Conservation (phyloP, 2,113 vertebrate species). For the Rhadina sibilatrix region DNA sequence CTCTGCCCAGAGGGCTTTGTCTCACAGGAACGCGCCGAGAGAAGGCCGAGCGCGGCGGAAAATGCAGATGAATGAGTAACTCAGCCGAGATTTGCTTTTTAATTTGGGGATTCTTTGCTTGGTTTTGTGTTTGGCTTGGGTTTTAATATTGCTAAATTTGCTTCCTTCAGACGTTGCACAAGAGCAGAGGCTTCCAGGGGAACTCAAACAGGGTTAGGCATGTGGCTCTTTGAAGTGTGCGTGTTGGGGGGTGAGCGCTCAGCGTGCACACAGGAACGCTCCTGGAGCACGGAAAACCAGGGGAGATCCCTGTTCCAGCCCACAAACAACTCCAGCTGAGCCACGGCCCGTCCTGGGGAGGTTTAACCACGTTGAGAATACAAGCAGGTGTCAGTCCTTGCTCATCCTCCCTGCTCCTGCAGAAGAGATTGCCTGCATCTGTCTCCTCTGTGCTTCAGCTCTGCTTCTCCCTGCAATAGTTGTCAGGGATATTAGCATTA, state of each 20-base stretch:
- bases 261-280: neutral
- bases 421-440: neutral
- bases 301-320: neutral
- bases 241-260: neutral
- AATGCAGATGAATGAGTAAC: constrained; percentile 52
- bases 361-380: neutral
- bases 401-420: neutral
- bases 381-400: neutral
- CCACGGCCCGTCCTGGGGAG: neutral
- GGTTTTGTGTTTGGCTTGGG: constrained; percentile 34
- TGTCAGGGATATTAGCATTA: constrained; percentile 72
- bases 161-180: constrained; percentile 40
- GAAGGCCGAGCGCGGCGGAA: neutral
- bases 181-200: constrained; percentile 27
- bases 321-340: neutral
- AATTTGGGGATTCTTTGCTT: constrained; percentile 3
- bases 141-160: constrained; percentile 18
- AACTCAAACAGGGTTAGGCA: constrained; percentile 21
- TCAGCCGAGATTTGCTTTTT: constrained; percentile 3
- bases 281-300: neutral
- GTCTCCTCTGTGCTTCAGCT: constrained; percentile 21
- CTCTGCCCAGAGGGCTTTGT: constrained; percentile 57
- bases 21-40: neutral
- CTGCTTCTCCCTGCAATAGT: constrained; percentile 51
- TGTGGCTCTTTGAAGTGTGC: constrained; percentile 12